phyloP scores from a whole-genome alignment of 1,140 invertebrate genomes.

The Parasteatoda tepidariorum region DNA sequence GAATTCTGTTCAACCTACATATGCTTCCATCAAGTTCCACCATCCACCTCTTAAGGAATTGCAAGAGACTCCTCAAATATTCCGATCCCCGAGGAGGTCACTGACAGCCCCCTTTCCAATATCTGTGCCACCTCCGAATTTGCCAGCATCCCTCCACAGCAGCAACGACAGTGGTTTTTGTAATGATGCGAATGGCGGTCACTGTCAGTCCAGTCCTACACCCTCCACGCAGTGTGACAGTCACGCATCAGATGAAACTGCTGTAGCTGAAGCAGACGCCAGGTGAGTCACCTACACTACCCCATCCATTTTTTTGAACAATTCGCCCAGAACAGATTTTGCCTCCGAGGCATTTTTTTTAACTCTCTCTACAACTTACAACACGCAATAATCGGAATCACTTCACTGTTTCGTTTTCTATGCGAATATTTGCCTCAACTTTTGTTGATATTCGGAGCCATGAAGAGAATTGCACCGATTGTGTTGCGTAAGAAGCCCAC shows the following conservation, averaged over 20 bases:
- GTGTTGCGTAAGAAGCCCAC: too few relatives aligned
- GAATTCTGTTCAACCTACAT: neutral
- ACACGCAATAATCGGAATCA: too few relatives aligned
- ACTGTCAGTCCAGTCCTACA: slow-evolving; percentile 23
- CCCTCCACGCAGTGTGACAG: neutral
- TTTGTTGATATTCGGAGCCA: too few relatives aligned
- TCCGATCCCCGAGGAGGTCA: slow-evolving; percentile 56
- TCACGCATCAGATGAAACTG: neutral
- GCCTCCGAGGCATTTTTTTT: neutral
- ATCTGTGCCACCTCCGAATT: slow-evolving; percentile 20
- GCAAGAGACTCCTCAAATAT: slow-evolving; percentile 28
- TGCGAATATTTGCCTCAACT: too few relatives aligned
- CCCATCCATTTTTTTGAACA: too few relatives aligned
- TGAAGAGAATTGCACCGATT: too few relatives aligned
- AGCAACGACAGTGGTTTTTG: slow-evolving; percentile 92
- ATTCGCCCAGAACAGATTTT: neutral
- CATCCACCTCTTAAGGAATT: slow-evolving; percentile 33
- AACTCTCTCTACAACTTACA: too few relatives aligned
- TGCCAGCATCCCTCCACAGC: slow-evolving; percentile 75
- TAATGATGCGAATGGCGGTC: slow-evolving; percentile 73
- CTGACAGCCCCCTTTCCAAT: slow-evolving; percentile 41
- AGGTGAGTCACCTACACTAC: neutral
- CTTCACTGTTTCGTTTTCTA: too few relatives aligned
- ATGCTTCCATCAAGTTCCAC: slow-evolving; percentile 55
- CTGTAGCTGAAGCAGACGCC: neutral